Evolutionary conservation across 2,797 vertebrate species (phyloP).

Genomic region (Lacerta agilis): DNA sequence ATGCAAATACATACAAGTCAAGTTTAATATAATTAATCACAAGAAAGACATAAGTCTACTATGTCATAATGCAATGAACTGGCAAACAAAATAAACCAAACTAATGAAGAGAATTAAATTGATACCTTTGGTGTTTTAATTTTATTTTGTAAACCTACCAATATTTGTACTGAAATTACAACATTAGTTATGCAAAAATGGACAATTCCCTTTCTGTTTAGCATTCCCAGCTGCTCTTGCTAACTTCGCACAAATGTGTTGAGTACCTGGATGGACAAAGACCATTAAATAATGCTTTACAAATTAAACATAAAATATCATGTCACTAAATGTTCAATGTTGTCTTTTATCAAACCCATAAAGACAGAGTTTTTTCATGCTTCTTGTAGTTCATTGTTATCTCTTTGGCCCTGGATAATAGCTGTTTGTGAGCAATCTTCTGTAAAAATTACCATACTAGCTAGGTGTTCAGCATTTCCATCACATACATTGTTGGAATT

Average conservation of each 20-base stretch:
- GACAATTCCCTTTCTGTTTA: conserved; percentile 32
- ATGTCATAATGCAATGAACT: conserved; percentile 56
- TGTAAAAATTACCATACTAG: conserved; percentile 89
- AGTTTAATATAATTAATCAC: conserved; percentile 44
- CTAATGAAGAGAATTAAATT: conserved; percentile 44
- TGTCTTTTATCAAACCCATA: background rate
- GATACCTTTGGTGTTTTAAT: background rate
- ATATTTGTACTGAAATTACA: background rate
- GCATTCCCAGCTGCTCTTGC: conserved; percentile 18
- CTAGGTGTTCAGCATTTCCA: conserved; percentile 72
- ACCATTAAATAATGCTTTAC: conserved; percentile 26
- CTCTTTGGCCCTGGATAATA: conserved; percentile 78
- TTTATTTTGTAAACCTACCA: conserved; percentile 36
- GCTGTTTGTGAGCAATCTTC: conserved; percentile 80
- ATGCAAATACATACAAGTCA: conserved; percentile 21
- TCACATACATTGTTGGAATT: conserved; percentile 55
- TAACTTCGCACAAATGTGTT: background rate
- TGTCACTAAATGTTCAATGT: background rate
- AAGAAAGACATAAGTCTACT: conserved; percentile 51
- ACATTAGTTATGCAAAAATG: conserved; percentile 30
- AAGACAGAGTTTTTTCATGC: conserved; percentile 43
- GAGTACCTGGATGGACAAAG: conserved; percentile 7
- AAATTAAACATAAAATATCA: background rate
- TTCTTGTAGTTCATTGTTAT: conserved; percentile 66
- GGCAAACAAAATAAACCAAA: conserved; percentile 40